These are phyloP conservation scores for Gallinago jamesoni DNA, from an alignment of 2,113 vertebrate genomes.

Conservation along the genomic window DNA sequence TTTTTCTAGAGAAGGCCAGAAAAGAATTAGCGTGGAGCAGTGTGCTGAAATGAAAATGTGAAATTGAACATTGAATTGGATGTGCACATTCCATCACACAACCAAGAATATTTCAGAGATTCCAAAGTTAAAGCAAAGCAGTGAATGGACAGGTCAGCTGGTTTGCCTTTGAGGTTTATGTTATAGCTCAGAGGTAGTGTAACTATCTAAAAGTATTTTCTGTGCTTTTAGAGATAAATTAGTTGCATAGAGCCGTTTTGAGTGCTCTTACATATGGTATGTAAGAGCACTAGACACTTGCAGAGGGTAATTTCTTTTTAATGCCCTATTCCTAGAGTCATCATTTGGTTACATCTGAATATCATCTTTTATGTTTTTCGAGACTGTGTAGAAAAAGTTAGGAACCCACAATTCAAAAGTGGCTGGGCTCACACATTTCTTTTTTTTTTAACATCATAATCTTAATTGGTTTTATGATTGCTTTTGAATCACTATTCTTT, in stretches of 20 bases:
- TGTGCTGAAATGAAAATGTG: background rate
- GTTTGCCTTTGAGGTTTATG: background rate
- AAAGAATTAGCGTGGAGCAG: background rate
- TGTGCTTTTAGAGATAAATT: background rate
- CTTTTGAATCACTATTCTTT: background rate
- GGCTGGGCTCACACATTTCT: background rate
- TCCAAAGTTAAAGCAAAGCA: background rate
- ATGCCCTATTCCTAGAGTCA: background rate
- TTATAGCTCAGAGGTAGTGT: background rate
- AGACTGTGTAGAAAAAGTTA: background rate
- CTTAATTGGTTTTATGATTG: background rate
- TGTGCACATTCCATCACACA: accelerated
- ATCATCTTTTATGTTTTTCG: background rate
- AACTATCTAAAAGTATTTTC: background rate
- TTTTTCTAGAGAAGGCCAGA: background rate
- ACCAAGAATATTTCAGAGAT: background rate
- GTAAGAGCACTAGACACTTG: background rate
- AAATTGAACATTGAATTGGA: background rate
- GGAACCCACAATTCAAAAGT: background rate
- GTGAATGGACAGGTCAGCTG: background rate
- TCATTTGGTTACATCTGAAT: background rate
- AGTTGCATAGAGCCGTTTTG: background rate
- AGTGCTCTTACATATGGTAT: background rate
- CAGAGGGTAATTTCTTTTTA: background rate
- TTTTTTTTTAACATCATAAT: background rate